Conservation (phyloP, 2,888 invertebrate genomes). For the Pedicia rivosa region DNA sequence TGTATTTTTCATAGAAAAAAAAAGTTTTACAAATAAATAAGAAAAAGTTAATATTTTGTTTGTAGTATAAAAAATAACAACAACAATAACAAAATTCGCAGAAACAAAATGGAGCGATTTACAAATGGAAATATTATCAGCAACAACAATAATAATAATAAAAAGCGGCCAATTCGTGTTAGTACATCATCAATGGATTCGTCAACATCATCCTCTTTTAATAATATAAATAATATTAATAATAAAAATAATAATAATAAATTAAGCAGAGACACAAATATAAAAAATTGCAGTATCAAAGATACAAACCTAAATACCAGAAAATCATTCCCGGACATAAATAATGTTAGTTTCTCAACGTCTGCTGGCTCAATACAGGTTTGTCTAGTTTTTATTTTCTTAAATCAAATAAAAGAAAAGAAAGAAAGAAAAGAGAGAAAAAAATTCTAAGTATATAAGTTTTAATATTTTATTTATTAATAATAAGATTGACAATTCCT, state of each 20-base stretch:
- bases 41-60: too few species aligned
- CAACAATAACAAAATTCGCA: constrained; percentile 2
- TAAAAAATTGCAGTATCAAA: not conserved
- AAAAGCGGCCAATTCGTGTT: not conserved
- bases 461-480: too few species aligned
- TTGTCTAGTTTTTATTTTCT: constrained; percentile 13
- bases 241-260: constrained; percentile 11
- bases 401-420: too few species aligned
- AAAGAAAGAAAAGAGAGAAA: too few species aligned
- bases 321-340: constrained; percentile 22
- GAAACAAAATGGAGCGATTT: too few species aligned
- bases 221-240: constrained; percentile 13
- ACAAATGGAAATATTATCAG: too few species aligned
- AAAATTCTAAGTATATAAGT: too few species aligned
- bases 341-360: constrained; percentile 29
- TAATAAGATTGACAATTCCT: too few species aligned
- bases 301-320: constrained; percentile 9
- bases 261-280: too few species aligned
- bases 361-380: constrained; percentile 32
- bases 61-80: constrained; percentile 3
- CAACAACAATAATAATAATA: too few species aligned
- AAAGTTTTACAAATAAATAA: too few species aligned
- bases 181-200: constrained; percentile 1
- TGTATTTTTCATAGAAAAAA: too few species aligned
- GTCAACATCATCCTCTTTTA: not conserved